phyloP scores from a whole-genome alignment of 1,140 invertebrate genomes.

The Apis laboriosa region DNA sequence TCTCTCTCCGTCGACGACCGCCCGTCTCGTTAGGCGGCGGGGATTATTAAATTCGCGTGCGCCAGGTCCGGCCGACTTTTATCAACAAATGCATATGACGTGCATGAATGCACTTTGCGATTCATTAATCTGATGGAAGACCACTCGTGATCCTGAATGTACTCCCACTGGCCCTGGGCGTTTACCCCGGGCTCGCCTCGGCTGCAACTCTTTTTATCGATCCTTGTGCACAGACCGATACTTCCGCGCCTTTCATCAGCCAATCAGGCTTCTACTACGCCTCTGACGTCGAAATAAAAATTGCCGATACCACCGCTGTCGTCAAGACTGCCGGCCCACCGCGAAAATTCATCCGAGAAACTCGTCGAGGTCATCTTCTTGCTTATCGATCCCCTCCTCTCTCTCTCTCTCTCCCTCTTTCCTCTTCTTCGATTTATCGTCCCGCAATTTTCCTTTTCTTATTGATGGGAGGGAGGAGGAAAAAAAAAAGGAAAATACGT shows the following conservation, averaged over 20 bases:
- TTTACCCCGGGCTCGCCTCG: conserved; percentile 46
- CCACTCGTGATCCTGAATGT: conserved; percentile 47
- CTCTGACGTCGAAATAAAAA: conserved; percentile 30
- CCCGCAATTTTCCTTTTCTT: neutral
- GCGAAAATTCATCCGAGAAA: too few species aligned
- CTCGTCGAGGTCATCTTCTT: neutral
- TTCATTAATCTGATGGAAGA: conserved; percentile 56
- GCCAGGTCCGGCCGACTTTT: conserved; percentile 31
- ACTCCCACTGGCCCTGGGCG: conserved; percentile 35
- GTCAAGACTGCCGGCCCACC: neutral
- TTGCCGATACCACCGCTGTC: conserved; percentile 1
- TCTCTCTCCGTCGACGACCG: conserved; percentile 28
- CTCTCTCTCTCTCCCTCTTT: too few species aligned
- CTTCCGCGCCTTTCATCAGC: conserved; percentile 46
- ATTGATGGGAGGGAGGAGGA: neutral
- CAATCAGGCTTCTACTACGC: conserved; percentile 35
- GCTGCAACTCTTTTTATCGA: conserved; percentile 56
- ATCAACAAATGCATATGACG: conserved; percentile 40
- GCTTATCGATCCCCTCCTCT: too few species aligned
- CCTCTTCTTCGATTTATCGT: too few species aligned
- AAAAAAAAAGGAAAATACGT: too few species aligned
- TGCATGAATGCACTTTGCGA: conserved; percentile 44
- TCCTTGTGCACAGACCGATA: conserved; percentile 49
- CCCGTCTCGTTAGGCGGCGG: conserved; percentile 12
- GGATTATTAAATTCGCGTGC: conserved; percentile 50